Percentiles rank a stretch among this genome's conserved stretches.
These are phyloP conservation scores for Nansenia antarctica DNA, from an alignment of 2,113 vertebrate genomes.

Conservation along the genomic window DNA sequence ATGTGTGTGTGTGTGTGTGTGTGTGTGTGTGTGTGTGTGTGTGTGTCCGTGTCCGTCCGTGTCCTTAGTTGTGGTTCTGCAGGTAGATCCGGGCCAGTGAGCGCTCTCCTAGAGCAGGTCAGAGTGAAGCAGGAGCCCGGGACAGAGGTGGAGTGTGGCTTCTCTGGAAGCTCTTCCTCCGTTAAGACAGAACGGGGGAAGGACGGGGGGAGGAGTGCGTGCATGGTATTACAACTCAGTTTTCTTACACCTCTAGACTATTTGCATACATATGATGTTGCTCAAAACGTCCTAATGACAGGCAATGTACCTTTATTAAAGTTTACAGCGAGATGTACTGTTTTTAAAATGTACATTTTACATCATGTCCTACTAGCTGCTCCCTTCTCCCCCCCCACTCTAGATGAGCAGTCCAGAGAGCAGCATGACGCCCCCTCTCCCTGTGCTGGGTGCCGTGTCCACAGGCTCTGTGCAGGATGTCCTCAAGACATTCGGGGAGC, in stretches of 20 bases:
- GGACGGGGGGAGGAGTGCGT: slow-evolving; percentile 90
- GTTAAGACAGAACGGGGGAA: slow-evolving; percentile 87
- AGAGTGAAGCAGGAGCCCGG: slow-evolving; percentile 95
- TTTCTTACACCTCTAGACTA: no score
- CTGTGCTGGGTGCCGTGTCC: slow-evolving; percentile 69
- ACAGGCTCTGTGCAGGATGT: slow-evolving; percentile 82
- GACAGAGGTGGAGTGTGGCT: slow-evolving; percentile 87
- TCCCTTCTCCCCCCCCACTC: no score
- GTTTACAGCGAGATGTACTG: no score
- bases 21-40: slow-evolving; percentile 7
- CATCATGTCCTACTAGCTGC: no score
- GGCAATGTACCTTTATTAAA: no score
- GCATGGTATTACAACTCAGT: slow-evolving; percentile 85
- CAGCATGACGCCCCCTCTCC: slow-evolving; percentile 74
- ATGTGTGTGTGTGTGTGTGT: not conserved
- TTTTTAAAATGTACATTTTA: no score
- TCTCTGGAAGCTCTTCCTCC: slow-evolving; percentile 77
- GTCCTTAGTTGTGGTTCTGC: slow-evolving; percentile 86
- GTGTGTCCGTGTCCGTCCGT: slow-evolving; percentile 28
- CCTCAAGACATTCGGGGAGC: slow-evolving; percentile 81
- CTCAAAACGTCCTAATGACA: no score
- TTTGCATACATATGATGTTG: no score
- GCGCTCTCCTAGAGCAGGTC: slow-evolving; percentile 83
- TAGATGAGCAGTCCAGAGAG: slow-evolving; percentile 96
- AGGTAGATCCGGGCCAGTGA: slow-evolving; percentile 74